Percentiles rank a stretch among this genome's conserved stretches.
Evolutionary conservation across 2,888 invertebrate genomes (phyloP).

Genomic region (Eilema griseolum): DNA sequence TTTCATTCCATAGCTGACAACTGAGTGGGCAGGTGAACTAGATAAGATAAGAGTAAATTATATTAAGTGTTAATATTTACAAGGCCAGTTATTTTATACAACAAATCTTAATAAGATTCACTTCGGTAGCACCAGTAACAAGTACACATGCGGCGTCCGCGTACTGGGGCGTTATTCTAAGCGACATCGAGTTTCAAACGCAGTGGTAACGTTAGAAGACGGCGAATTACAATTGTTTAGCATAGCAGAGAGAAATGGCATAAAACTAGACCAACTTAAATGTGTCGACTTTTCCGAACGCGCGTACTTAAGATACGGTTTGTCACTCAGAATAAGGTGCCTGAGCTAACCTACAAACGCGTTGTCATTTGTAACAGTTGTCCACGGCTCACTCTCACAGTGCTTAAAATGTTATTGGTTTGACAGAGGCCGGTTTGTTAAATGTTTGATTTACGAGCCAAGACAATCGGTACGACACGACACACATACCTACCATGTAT

Average conservation of each 20-base stretch:
- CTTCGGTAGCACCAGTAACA: constrained; percentile 23
- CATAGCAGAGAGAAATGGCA: too few relatives aligned
- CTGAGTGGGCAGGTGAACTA: not conserved
- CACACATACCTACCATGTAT: constrained; percentile 39
- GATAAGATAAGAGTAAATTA: constrained; percentile 21
- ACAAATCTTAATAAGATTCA: constrained; percentile 38
- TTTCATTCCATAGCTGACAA: constrained; percentile 11
- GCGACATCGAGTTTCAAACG: too few relatives aligned
- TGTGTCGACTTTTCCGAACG: too few relatives aligned
- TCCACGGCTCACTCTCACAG: constrained; percentile 51
- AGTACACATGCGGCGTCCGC: constrained; percentile 32
- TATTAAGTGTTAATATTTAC: constrained; percentile 19
- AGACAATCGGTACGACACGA: constrained; percentile 61
- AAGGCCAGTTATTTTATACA: constrained; percentile 17
- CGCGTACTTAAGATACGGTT: too few relatives aligned
- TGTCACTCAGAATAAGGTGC: too few relatives aligned
- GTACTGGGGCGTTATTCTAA: not conserved
- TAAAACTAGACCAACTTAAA: too few relatives aligned
- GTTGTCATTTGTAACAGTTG: constrained; percentile 62
- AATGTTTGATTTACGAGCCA: constrained; percentile 75
- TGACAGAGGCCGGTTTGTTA: constrained; percentile 70
- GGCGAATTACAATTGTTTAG: too few relatives aligned
- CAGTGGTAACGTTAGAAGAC: too few relatives aligned
- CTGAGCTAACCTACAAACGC: constrained; percentile 46
- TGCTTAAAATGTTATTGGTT: constrained; percentile 73